Evolutionary conservation across 2,797 vertebrate genomes (phyloP).

Genomic region (Macropodus opercularis): DNA sequence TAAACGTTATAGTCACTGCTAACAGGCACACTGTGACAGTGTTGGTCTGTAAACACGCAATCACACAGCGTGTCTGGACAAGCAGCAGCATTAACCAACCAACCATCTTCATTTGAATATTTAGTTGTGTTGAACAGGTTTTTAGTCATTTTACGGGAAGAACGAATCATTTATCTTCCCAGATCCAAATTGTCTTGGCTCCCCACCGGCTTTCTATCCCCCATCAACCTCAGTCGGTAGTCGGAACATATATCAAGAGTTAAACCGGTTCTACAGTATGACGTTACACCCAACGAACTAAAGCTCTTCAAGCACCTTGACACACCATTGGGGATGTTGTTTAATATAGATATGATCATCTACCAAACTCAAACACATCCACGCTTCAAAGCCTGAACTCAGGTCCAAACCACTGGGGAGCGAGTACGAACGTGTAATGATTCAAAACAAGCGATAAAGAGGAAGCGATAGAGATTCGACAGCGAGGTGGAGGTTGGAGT

Average conservation of each 20-base stretch:
- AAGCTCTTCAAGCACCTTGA: conserved; percentile 1
- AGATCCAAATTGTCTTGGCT: conserved; percentile 10
- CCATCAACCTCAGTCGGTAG: too few species aligned
- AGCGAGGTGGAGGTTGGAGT: not conserved
- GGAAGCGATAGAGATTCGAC: conserved; percentile 5
- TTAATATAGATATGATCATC: conserved; percentile 50
- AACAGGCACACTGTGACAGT: too few species aligned
- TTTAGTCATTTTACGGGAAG: too few species aligned
- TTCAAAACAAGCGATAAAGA: conserved; percentile 24
- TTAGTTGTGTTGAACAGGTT: too few species aligned
- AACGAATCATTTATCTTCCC: too few species aligned
- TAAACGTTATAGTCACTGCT: not conserved
- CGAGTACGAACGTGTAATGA: conserved; percentile 37
- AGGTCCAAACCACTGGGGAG: conserved; percentile 22
- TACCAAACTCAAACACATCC: conserved; percentile 38
- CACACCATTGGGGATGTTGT: conserved; percentile 24
- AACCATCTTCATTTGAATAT: too few species aligned
- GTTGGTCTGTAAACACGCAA: too few species aligned
- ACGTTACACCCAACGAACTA: conserved; percentile 3
- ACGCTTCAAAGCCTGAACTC: conserved; percentile 54
- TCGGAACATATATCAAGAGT: not conserved
- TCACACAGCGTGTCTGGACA: too few species aligned
- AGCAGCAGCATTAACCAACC: too few species aligned
- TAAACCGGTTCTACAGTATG: not conserved
- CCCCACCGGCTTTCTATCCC: conserved; percentile 6